These are phyloP conservation scores for Scortum barcoo DNA, from an alignment of 2,113 vertebrate genomes.

Conservation along the genomic window DNA sequence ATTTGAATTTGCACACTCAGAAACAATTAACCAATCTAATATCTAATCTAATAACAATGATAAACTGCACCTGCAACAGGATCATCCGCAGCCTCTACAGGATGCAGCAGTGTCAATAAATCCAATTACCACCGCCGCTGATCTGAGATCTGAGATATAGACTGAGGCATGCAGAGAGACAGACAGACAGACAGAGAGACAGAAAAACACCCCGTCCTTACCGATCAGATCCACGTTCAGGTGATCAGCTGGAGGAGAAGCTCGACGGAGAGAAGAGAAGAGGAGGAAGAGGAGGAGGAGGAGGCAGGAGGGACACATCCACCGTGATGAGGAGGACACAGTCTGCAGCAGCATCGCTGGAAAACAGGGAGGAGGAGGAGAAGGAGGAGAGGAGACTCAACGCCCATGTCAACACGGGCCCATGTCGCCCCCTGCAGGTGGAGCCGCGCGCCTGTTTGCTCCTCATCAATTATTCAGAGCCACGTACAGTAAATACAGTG, in stretches of 20 bases:
- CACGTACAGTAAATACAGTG: neutral
- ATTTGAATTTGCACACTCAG: neutral
- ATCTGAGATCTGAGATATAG: slow-evolving; percentile 6
- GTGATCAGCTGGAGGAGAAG: slow-evolving; percentile 17
- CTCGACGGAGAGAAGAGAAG: neutral
- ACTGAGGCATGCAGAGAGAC: neutral
- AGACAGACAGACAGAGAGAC: neutral
- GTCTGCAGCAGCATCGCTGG: slow-evolving; percentile 68
- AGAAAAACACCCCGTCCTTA: slow-evolving; percentile 60
- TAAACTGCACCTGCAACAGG: neutral
- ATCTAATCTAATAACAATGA: neutral
- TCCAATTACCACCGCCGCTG: slow-evolving; percentile 10
- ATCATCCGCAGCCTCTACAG: slow-evolving; percentile 47
- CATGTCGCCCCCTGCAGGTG: slow-evolving; percentile 67
- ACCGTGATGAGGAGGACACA: slow-evolving; percentile 29
- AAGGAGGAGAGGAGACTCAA: slow-evolving; percentile 22
- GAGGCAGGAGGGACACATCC: slow-evolving; percentile 14
- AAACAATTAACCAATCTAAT: neutral
- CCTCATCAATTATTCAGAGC: neutral
- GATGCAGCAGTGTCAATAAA: slow-evolving; percentile 52
- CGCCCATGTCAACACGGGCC: slow-evolving; percentile 27
- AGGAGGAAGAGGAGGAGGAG: neutral
- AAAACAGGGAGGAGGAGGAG: slow-evolving; percentile 59
- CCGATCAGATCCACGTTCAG: slow-evolving; percentile 28
- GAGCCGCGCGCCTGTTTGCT: accelerated